Evolutionary conservation across 2,888 invertebrate species (phyloP).

Genomic region (Trichogramma dendrolimi): DNA sequence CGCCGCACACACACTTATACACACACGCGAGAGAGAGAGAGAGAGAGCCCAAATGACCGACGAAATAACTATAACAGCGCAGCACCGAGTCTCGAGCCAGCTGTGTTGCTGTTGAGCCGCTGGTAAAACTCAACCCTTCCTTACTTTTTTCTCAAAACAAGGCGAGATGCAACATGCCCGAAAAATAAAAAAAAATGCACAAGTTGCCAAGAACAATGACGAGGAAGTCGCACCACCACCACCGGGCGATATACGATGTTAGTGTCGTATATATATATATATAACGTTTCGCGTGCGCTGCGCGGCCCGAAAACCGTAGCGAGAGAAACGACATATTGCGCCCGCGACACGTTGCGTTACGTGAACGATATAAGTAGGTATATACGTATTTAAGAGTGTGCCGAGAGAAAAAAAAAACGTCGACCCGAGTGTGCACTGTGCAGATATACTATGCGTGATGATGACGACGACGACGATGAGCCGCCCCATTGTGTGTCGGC

Average conservation of each 20-base stretch:
- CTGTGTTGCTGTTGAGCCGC: no score
- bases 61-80: constrained; percentile 10
- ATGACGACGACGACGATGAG: no score
- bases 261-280: not conserved
- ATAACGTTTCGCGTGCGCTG: not conserved
- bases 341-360: constrained; percentile 26
- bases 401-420: no score
- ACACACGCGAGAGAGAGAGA: not conserved
- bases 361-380: no score
- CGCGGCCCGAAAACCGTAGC: constrained; percentile 23
- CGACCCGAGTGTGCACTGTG: no score
- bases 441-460: no score
- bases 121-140: constrained; percentile 5
- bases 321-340: constrained; percentile 47
- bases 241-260: no score
- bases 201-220: constrained; percentile 2
- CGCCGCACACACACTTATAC: not conserved
- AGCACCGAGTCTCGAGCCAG: not conserved
- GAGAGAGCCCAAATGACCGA: not conserved
- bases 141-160: not conserved
- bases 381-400: no score
- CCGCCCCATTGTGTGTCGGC: no score
- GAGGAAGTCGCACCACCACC: constrained; percentile 3
- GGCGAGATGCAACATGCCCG: no score
- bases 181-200: not conserved